phyloP scores from a whole-genome alignment of 2,888 invertebrate species.

The Parelbella ahira region DNA sequence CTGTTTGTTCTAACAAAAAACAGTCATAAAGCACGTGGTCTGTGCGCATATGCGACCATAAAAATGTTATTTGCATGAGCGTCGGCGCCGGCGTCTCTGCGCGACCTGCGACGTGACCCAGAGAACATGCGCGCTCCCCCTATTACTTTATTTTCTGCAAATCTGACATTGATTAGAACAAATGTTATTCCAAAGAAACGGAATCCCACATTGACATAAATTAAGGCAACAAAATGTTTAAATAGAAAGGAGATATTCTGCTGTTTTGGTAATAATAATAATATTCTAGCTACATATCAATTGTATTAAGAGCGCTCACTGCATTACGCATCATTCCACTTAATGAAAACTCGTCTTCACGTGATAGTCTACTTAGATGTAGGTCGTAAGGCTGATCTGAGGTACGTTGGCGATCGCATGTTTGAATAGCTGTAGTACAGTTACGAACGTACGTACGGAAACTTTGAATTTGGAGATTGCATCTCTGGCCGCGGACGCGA shows the following conservation, averaged over 20 bases:
- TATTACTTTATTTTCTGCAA: too few relatives aligned
- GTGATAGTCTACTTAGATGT: slow-evolving; percentile 1
- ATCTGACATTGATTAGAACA: too few relatives aligned
- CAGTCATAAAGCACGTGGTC: slow-evolving; percentile 8
- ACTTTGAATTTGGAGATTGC: slow-evolving; percentile 22
- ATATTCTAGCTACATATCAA: too few relatives aligned
- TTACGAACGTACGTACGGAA: slow-evolving; percentile 23
- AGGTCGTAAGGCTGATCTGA: background rate
- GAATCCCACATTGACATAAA: too few relatives aligned
- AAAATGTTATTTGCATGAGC: slow-evolving; percentile 45
- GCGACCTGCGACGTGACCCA: slow-evolving; percentile 28
- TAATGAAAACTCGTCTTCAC: background rate
- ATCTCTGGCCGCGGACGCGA: slow-evolving; percentile 9
- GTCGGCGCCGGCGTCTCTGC: slow-evolving; percentile 28
- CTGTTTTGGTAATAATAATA: too few relatives aligned
- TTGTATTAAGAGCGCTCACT: too few relatives aligned
- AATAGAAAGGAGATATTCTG: too few relatives aligned
- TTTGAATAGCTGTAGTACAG: slow-evolving; percentile 23
- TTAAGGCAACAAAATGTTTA: too few relatives aligned
- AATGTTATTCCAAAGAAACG: too few relatives aligned
- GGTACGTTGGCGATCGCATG: background rate
- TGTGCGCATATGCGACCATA: slow-evolving; percentile 25
- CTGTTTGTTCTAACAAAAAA: too few relatives aligned
- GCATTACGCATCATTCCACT: too few relatives aligned
- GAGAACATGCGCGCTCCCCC: too few relatives aligned